Conservation (phyloP, 2,113 vertebrate species). For the Ptychochromis oligacanthus region DNA sequence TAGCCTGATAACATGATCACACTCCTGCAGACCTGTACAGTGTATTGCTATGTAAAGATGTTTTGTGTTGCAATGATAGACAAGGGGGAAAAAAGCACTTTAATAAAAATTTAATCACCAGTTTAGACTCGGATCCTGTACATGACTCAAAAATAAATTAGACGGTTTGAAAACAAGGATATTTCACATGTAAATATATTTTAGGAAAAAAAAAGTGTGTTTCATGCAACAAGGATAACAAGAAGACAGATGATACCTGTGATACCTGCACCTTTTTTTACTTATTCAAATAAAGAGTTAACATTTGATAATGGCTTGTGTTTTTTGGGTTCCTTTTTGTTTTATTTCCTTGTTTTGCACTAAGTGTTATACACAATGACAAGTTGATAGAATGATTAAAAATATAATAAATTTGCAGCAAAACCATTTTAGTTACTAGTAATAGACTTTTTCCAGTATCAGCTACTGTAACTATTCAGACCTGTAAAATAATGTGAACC, state of each 20-base stretch:
- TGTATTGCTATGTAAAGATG: constrained; percentile 83
- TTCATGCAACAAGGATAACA: constrained; percentile 74
- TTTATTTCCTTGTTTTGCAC: neutral
- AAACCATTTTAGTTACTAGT: neutral
- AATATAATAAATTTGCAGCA: neutral
- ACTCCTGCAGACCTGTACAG: constrained; percentile 81
- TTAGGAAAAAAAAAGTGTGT: constrained; percentile 69
- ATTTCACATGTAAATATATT: constrained; percentile 82
- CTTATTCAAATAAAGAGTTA: constrained; percentile 87
- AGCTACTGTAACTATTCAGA: neutral
- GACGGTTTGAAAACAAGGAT: constrained; percentile 65
- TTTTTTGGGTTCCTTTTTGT: constrained; percentile 13
- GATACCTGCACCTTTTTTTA: constrained; percentile 86
- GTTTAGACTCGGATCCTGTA: constrained; percentile 82
- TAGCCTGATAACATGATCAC: constrained; percentile 61
- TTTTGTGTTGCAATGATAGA: constrained; percentile 83
- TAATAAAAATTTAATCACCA: constrained; percentile 87
- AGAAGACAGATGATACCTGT: constrained; percentile 77
- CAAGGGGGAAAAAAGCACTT: constrained; percentile 83
- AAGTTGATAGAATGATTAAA: neutral
- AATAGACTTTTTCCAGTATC: neutral
- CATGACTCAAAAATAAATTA: constrained; percentile 77
- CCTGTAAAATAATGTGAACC: neutral
- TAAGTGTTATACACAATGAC: neutral
- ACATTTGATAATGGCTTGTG: constrained; percentile 80